Percentiles rank a stretch among this genome's conserved stretches.
Conservation (phyloP, 1,140 invertebrate species). For the Bactericera cockerelli region DNA sequence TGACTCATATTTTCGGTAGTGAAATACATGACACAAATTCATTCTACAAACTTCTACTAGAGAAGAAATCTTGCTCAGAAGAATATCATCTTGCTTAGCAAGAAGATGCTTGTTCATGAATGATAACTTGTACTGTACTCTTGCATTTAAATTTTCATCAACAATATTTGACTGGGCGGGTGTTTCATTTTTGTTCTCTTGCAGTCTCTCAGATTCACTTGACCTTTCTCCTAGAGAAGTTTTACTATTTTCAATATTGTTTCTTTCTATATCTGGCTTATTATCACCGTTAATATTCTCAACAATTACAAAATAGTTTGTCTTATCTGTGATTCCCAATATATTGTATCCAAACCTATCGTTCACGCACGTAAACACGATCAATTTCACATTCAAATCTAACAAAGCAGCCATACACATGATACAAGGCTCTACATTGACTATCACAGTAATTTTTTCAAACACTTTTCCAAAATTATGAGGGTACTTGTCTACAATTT, state of each 20-base stretch:
- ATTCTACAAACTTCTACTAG: neutral
- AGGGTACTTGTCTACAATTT: conserved; percentile 42
- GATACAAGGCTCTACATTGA: conserved; percentile 96
- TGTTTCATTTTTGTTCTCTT: too few relatives aligned
- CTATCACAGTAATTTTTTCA: conserved; percentile 50
- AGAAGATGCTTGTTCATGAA: too few relatives aligned
- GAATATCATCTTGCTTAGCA: too few relatives aligned
- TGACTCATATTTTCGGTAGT: neutral
- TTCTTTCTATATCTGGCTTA: too few relatives aligned
- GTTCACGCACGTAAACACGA: conserved; percentile 87
- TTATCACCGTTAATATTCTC: neutral
- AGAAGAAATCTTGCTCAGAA: too few relatives aligned
- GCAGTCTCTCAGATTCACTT: too few relatives aligned
- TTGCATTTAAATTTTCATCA: too few relatives aligned
- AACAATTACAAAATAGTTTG: conserved; percentile 31
- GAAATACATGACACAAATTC: neutral
- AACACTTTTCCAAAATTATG: conserved; percentile 46
- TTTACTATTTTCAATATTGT: too few relatives aligned
- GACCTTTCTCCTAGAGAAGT: too few relatives aligned
- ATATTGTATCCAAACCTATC: conserved; percentile 90
- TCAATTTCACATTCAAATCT: conserved; percentile 51
- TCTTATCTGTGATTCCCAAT: conserved; percentile 67
- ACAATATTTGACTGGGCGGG: too few relatives aligned
- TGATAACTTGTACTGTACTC: too few relatives aligned
- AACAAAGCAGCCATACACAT: conserved; percentile 91